Evolutionary conservation across 2,113 vertebrate genomes (phyloP), one percentile per base, ranked within the genome.

Genomic region (Prunella fulvescens): DNA sequence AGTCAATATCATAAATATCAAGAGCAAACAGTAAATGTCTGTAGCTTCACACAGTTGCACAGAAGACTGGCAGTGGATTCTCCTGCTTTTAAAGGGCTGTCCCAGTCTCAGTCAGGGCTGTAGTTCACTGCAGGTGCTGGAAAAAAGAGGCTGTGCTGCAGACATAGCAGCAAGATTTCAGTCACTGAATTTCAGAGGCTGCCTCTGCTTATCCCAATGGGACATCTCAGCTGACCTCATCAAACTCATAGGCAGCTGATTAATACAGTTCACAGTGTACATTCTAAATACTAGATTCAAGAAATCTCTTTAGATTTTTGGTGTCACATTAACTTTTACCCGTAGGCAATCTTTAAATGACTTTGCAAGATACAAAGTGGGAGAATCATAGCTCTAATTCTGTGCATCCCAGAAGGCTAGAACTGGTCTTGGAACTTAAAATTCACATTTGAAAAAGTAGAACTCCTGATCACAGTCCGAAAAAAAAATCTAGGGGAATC

Each of bases 1-100:
- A 81, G 80, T 95, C 88, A 89, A 96, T 90, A 95, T 64, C 24
- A 94, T 86, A 95, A 97, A 97, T 97, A 97, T 82, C 11, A 31
- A 96, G 89, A 54, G 72, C 18, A 25, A 95, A 91, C 73, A 96
- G 94, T 92, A 76, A 88, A 84, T 83, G 96, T 78, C 94, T 96
- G 64, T 56, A 69, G 47, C 91, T 79, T 86, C 87, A 93, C 0
- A 0, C 84, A 87, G 95, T 95, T 96, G 29, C 82, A 67, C 44
- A 88, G 70, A 50, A 80, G 73, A 35, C 31, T 74, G 70, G 40
- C 47, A 53, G 42, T 50, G 44, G 39, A 35, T 66, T 81, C 57
- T 37, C 0, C 0, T 64, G 29, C n/a, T 80, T 65, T 89, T 66
- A 15, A 72, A 79, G 42, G 60, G 45, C 42, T 90, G 14, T 70